A percentile compares a stretch with the other conserved stretches of the same genome.
Conservation (phyloP, 2,113 vertebrate genomes). For the Mobula hypostoma region DNA sequence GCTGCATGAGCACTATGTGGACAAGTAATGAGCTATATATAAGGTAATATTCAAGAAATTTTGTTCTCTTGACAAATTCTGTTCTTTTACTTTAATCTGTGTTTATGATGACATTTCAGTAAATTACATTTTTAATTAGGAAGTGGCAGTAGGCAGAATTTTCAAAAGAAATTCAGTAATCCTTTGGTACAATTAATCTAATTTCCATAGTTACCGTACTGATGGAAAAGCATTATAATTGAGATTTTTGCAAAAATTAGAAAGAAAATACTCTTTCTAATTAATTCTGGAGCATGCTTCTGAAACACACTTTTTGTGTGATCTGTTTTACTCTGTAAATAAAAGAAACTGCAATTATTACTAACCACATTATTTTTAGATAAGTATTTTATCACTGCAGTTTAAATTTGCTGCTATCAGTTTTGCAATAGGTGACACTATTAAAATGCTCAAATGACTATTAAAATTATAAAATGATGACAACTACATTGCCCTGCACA, state of each 20-base stretch:
- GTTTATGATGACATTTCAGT: slow-evolving; percentile 32
- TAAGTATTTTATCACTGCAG: neutral
- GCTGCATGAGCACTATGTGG: neutral
- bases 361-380: slow-evolving; percentile 14
- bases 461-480: slow-evolving; percentile 7
- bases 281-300: slow-evolving; percentile 15
- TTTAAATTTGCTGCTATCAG: neutral
- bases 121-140: slow-evolving; percentile 36
- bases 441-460: neutral
- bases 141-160: slow-evolving; percentile 22
- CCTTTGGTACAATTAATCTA: slow-evolving; percentile 33
- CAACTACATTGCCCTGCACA: neutral
- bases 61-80: slow-evolving; percentile 20
- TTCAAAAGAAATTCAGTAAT: slow-evolving; percentile 36
- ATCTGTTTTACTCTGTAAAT: slow-evolving; percentile 16
- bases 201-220: slow-evolving; percentile 24
- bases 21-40: neutral
- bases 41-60: slow-evolving; percentile 11
- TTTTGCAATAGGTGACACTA: neutral
- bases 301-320: neutral
- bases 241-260: slow-evolving; percentile 13
- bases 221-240: slow-evolving; percentile 32
- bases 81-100: slow-evolving; percentile 15
- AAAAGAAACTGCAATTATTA: neutral
- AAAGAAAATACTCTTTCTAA: slow-evolving; percentile 12